Percentiles rank a stretch among this genome's conserved stretches.
Conservation (phyloP, 2,888 invertebrate genomes). For the Cephalotes varians region DNA sequence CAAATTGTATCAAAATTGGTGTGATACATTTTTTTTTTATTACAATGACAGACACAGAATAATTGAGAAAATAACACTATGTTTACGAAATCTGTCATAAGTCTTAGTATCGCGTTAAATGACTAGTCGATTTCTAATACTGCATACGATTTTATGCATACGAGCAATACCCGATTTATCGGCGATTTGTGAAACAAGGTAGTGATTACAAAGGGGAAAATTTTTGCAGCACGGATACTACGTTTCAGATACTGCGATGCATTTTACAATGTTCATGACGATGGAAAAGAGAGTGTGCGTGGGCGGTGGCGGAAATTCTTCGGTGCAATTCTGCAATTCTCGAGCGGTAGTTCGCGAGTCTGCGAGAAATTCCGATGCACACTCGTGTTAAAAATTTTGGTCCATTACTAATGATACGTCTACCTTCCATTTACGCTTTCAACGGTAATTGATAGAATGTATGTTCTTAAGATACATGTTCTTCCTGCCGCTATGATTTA, state of each 20-base stretch:
- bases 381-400: neutral
- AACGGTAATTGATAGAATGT: constrained; percentile 25
- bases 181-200: neutral
- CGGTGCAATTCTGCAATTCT: neutral
- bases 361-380: neutral
- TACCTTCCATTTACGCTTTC: constrained; percentile 33
- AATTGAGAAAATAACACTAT: neutral
- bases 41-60: neutral
- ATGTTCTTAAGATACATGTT: neutral
- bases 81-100: neutral
- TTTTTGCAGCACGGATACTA: neutral
- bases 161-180: neutral
- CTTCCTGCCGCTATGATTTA: constrained; percentile 18
- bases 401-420: neutral
- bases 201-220: neutral
- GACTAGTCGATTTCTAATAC: neutral
- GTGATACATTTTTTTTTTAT: neutral
- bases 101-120: too few species aligned
- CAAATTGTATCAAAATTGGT: neutral
- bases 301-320: constrained; percentile 2
- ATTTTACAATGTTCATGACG: constrained; percentile 4
- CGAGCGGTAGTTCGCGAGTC: neutral
- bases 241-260: neutral
- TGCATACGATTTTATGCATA: neutral
- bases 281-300: neutral